phyloP scores from a whole-genome alignment of 2,797 vertebrate genomes.

The Enteromius afrohamiltoni region DNA sequence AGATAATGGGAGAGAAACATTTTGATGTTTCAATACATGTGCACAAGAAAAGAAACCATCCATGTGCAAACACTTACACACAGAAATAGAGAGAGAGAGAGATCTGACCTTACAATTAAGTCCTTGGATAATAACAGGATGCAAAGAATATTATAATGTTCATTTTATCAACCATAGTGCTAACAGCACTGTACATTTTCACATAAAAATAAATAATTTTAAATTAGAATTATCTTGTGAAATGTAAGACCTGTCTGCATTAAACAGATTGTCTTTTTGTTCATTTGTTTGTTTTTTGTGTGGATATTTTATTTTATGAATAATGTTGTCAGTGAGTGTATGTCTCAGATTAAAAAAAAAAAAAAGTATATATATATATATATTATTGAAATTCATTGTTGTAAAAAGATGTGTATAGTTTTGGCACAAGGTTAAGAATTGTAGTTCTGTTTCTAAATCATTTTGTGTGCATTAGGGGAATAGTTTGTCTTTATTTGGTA shows the following conservation, averaged over 20 bases:
- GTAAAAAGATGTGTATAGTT: neutral
- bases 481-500: neutral
- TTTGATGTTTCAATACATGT: constrained; percentile 23
- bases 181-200: neutral
- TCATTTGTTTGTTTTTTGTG: neutral
- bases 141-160: neutral
- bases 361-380: too few species aligned
- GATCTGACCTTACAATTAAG: neutral
- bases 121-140: neutral
- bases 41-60: neutral
- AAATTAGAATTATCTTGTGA: neutral
- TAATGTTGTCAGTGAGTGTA: neutral
- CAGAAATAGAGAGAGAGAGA: constrained; percentile 9
- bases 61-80: neutral
- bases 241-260: neutral
- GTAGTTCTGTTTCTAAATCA: neutral
- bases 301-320: neutral
- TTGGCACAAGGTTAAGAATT: neutral
- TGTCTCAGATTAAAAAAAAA: too few species aligned
- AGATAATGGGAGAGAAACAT: constrained; percentile 6
- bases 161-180: neutral
- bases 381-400: neutral
- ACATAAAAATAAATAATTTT: too few species aligned
- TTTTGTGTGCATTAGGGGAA: neutral
- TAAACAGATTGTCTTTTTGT: too few species aligned